Conservation (phyloP, 2,888 invertebrate species). For the Phyllotreta striolata region DNA sequence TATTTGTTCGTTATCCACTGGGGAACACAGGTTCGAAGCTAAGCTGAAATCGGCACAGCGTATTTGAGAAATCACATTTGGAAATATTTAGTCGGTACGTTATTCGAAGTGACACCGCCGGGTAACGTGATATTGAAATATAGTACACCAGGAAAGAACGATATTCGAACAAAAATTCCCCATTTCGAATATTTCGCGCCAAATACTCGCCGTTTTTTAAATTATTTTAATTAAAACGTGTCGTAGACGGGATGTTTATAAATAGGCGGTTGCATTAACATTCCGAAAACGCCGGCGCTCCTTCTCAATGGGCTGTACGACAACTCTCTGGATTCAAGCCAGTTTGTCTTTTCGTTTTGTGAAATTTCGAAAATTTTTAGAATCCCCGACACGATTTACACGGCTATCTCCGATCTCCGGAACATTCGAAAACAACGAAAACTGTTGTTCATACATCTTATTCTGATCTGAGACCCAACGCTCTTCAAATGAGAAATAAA, state of each 20-base stretch:
- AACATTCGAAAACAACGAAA: constrained; percentile 32
- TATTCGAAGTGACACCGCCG: constrained; percentile 14
- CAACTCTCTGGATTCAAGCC: constrained; percentile 34
- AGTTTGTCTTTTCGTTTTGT: constrained; percentile 29
- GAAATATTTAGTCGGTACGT: constrained; percentile 18
- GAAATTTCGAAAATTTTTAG: constrained; percentile 35
- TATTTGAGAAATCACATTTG: constrained; percentile 20
- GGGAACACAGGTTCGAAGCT: constrained; percentile 22
- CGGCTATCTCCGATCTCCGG: constrained; percentile 27
- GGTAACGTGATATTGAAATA: constrained; percentile 17
- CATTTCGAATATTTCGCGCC: too few species aligned
- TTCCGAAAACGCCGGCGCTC: constrained; percentile 26
- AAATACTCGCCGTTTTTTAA: too few species aligned
- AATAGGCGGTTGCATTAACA: constrained; percentile 35
- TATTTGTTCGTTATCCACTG: constrained; percentile 34
- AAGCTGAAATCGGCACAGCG: background rate
- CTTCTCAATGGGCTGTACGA: constrained; percentile 33
- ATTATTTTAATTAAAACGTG: too few species aligned
- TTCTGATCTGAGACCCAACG: constrained; percentile 8
- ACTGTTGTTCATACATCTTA: constrained; percentile 30
- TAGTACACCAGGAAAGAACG: constrained; percentile 1
- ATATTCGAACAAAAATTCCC: too few species aligned
- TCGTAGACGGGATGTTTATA: constrained; percentile 19
- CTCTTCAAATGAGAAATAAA: constrained; percentile 10
- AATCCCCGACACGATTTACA: constrained; percentile 33